Base-by-base conservation (phyloP, 2,888 invertebrate species). In the Drosophila mercatorum region DNA sequence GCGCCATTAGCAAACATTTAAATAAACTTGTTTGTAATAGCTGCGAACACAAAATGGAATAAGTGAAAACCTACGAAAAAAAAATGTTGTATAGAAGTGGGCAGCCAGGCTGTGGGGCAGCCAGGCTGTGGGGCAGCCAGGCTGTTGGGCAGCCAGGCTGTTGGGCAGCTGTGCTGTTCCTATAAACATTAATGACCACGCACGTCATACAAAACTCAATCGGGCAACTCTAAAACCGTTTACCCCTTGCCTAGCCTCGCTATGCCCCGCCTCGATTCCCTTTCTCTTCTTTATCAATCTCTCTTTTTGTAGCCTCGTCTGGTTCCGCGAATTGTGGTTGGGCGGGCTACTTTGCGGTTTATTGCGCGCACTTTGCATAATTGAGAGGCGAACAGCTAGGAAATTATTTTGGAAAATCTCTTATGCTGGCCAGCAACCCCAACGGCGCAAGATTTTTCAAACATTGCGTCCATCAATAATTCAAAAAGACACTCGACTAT, bases 1-100 rank as follows among this genome's bases (percentile, higher is more conserved):
- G 79, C 83, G 76, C 91, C 90, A 89, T 91, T 84, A 88, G 90
- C 84, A 91, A 91, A 91, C 90, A 91, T 90, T 91, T 84, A 89
- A 85, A 89, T 87, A 83, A 85, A 83, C 80, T 79, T 80, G 78
- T 80, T 83, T 81, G 80, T 72, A 78, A 81, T 70, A 75, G 68
- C 77, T 68, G 68, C 62, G 61, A 64, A 69, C 74, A 75, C 59
- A 55, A 59, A 69, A 75, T 47, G 68, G 66, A 76, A 71, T 63
- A 80, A 61, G 62, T 57, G 60, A 72, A 77, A 74, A 68, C 77
- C 61, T 61, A 71, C 61, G 22, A 46, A 57, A 49, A 52, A 57
- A 52, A 57, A 59, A 52, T 22, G 17, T 52, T 22, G 41, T 34
- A 59, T 41, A 43, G 38, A 52, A 58, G 44, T 26, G 69, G 49